Conservation (phyloP, 2,797 vertebrate genomes). For the Ctenopoma multispine region DNA sequence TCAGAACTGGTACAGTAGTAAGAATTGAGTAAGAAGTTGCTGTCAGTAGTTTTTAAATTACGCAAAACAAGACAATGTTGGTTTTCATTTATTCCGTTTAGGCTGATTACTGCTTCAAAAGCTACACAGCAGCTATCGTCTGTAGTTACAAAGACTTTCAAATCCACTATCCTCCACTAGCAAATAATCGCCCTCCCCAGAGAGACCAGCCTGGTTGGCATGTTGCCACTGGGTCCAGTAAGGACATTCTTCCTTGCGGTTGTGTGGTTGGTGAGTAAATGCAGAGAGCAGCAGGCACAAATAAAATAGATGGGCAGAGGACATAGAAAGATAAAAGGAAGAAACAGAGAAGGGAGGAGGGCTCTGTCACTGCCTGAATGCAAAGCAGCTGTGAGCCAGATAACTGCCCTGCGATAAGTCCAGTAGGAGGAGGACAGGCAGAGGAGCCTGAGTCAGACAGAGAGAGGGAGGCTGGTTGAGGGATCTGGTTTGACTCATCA, state of each 20-base stretch:
- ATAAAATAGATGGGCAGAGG: constrained; percentile 33
- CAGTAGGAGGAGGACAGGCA: constrained; percentile 39
- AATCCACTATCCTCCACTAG: constrained; percentile 17
- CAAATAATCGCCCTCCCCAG: constrained; percentile 23
- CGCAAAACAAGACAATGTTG: constrained; percentile 2
- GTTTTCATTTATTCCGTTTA: constrained; percentile 11
- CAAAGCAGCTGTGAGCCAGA: constrained; percentile 65
- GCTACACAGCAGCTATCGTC: constrained; percentile 16
- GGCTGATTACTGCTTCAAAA: constrained; percentile 36
- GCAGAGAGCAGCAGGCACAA: constrained; percentile 44
- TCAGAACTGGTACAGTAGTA: too few species aligned
- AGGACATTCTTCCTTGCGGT: constrained; percentile 61
- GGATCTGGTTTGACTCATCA: constrained; percentile 73
- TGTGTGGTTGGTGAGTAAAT: constrained; percentile 45
- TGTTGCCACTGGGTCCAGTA: constrained; percentile 49
- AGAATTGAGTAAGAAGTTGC: neutral
- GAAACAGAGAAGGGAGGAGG: constrained; percentile 17
- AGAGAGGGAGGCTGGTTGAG: constrained; percentile 24
- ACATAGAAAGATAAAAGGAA: constrained; percentile 41
- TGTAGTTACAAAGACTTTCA: constrained; percentile 55
- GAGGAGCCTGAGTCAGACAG: constrained; percentile 57
- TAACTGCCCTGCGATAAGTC: constrained; percentile 52
- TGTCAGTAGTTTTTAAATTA: neutral
- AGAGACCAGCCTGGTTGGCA: constrained; percentile 49
- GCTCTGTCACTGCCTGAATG: constrained; percentile 53